Evolutionary conservation across 1,140 invertebrate genomes (phyloP), one percentile per base, ranked within the genome.

Genomic region (Neoseiulus cucumeris): DNA sequence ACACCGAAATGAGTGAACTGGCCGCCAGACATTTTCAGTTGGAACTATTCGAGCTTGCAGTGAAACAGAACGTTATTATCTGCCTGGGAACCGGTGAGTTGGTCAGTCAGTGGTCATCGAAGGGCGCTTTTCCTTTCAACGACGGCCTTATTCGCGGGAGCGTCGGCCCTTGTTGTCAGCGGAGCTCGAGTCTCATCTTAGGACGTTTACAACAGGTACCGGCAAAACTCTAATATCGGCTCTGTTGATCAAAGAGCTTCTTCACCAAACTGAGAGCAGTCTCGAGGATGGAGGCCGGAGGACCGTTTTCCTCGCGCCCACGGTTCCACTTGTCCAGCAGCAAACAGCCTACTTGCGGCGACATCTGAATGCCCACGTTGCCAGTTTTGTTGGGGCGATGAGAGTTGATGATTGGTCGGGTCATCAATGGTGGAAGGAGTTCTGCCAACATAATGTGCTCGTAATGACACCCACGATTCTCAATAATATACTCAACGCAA

Each of bases 401-500:
- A 12, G 51, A 17, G 51, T 59, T 2, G 51, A 59, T 25, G 51
- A 59, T 59, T 59, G 51, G 51, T 20, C 51, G 33, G 51, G 51
- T 20, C 17, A 12, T 25, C 51, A 59, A 25, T 59, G 51, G 51
- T 59, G 20, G 25, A 12, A 59, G 20, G 25, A 59, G 22, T 59
- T 59, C 51, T 12, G 22, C 5, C 25, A 59, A 33, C 25, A 71
- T 64, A 69, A 89, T 83, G 83, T 94, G 9, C 69, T 95, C 7
- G 84, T 94, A 0, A 85, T 91, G 80, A 91, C 89, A 0, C 77
- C 83, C 44, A 84, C 92, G 74, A 85, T 94, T 64, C 83, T 94
- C 64, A 69, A 82, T 1, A 82, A 90, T 69, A 75, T 89, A 65
- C 67, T 94, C 0, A 73, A 77, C 12, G 80, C 84, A 68, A 78